Conservation (phyloP, 2,797 vertebrate genomes). For the Momotus momota region DNA sequence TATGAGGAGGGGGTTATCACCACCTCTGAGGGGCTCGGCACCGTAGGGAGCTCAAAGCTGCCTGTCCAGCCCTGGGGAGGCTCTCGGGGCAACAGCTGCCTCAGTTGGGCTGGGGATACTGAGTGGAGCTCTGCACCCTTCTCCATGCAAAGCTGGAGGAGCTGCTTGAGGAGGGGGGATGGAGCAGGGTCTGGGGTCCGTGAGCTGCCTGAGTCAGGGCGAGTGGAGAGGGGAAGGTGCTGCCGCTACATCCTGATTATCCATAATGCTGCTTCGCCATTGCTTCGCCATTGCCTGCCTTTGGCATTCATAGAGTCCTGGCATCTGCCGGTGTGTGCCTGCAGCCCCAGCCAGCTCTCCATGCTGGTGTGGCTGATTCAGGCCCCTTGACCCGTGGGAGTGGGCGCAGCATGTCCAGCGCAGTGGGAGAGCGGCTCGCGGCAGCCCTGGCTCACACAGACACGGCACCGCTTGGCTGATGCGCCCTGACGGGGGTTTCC, state of each 20-base stretch:
- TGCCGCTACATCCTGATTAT: not conserved
- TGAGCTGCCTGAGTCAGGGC: not conserved
- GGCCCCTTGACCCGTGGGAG: not conserved
- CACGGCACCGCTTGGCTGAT: rapidly evolving
- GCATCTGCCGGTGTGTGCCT: not conserved
- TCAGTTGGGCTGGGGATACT: not conserved
- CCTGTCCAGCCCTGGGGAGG: rapidly evolving
- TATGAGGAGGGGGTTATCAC: rapidly evolving
- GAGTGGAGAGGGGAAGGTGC: not conserved
- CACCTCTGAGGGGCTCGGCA: too few species aligned
- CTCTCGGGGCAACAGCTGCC: not conserved
- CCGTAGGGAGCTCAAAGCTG: rapidly evolving
- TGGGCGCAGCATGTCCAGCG: rapidly evolving
- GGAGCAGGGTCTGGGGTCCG: not conserved
- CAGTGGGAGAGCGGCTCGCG: rapidly evolving
- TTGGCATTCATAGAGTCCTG: not conserved
- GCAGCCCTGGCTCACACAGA: rapidly evolving
- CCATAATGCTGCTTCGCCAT: rapidly evolving
- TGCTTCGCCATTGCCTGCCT: not conserved
- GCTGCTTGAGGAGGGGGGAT: not conserved
- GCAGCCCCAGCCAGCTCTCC: not conserved
- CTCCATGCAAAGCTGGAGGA: not conserved
- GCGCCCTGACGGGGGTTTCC: not conserved
- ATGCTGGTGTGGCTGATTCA: not conserved
- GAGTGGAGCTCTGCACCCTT: not conserved